These are phyloP conservation scores for Bujurquina vittata DNA, from an alignment of 2,113 vertebrate genomes.

Conservation along the genomic window DNA sequence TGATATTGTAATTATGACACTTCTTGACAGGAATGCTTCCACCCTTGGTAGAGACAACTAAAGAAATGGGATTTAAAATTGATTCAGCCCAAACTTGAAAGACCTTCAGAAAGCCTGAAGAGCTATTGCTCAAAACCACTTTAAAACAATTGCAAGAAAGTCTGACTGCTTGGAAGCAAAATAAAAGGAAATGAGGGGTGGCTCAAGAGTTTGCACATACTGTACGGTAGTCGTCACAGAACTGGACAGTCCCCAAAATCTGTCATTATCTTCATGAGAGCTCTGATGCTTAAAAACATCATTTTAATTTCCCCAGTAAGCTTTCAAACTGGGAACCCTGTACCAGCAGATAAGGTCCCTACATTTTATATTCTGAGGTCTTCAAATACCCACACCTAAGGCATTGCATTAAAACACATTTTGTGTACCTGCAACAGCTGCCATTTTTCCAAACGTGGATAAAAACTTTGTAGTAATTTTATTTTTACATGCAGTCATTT, in stretches of 20 bases:
- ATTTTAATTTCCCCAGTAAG: background rate
- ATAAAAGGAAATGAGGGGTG: background rate
- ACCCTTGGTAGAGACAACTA: background rate
- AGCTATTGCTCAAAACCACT: background rate
- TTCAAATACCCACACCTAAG: background rate
- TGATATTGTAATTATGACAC: background rate
- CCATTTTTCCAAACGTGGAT: too few species aligned
- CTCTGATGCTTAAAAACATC: too few species aligned
- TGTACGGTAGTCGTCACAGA: background rate
- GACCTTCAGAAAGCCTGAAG: too few species aligned
- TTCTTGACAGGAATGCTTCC: background rate
- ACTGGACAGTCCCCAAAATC: background rate
- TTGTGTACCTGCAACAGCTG: too few species aligned
- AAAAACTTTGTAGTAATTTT: too few species aligned
- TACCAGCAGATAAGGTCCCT: background rate
- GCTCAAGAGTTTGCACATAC: too few species aligned
- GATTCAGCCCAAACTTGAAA: background rate
- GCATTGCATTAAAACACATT: too few species aligned
- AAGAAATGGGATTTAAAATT: background rate
- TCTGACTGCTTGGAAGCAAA: background rate
- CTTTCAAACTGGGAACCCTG: background rate
- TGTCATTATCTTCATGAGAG: background rate
- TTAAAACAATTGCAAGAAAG: background rate
- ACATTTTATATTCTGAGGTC: background rate
- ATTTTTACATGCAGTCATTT: too few species aligned